Evolutionary conservation across 2,797 vertebrate genomes (phyloP), one percentile per base, ranked within the genome.

Genomic region (Lophotriccus pileatus): DNA sequence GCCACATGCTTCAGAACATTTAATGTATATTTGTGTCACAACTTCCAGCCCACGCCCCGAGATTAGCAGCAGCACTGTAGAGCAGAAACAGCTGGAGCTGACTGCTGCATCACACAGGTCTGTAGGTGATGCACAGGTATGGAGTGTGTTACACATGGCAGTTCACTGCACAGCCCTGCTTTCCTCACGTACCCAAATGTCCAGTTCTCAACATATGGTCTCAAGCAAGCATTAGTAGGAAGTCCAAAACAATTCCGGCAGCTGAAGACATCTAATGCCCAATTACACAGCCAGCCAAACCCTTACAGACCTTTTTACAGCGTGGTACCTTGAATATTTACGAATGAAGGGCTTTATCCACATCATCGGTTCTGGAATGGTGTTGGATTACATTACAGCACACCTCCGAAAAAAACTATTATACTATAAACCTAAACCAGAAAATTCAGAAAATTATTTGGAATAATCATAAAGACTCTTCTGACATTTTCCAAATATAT

Each of bases 131-230:
- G 5, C 32, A 32, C 10, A n/a, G 28, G 24, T 14, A 36, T 0
- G 9, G 37, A 14, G 3, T 6, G 7, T 6, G 27, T 3, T 39
- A 41, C 0, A 7, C 78, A 25, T 0, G 0, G 43, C 34, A 56
- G 17, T 3, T 15, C 63, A 30, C 37, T 50, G 44, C 49, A 49
- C 17, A 78, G 39, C 15, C 12, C 0, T 27, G 39, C 32, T 9
- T 20, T 67, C 25, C 63, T 49, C 32, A 18, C 1, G 0, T 20
- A 11, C 27, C 46, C 14, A 17, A 4, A n/a, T 2, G 2, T 5
- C 46, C 63, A 30, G 18, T 12, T n/a, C 32, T 53, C 37, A 22
- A 43, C 20, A 6, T 2, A 41, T 0, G 3, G 41, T 28, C 59
- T 73, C 18, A 58, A 62, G 22, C 2, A 49, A 44, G 49, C 36